phyloP scores from a whole-genome alignment of 2,797 vertebrate genomes.

The Rhinichthys osculus region DNA sequence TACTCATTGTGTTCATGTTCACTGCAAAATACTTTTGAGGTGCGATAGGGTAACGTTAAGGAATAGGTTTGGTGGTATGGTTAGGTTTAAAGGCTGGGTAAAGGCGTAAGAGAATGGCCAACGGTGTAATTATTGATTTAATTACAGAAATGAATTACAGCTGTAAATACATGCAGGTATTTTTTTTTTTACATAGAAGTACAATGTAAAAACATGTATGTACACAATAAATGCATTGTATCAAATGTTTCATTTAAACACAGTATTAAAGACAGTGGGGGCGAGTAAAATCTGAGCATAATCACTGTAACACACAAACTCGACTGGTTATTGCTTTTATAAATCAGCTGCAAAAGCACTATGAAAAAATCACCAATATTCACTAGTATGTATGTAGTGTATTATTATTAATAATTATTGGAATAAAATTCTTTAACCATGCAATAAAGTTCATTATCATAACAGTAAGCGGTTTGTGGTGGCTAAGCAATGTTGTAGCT shows the following conservation, averaged over 20 bases:
- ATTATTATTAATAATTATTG: neutral
- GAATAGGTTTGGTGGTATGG: neutral
- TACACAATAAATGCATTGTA: neutral
- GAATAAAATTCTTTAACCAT: neutral
- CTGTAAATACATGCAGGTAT: neutral
- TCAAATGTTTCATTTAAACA: neutral
- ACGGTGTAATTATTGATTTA: neutral
- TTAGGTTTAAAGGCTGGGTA: neutral
- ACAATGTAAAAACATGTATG: neutral
- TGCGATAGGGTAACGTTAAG: neutral
- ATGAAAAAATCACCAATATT: neutral
- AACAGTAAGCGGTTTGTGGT: neutral
- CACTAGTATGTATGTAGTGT: neutral
- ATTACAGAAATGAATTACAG: neutral
- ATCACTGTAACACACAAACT: neutral
- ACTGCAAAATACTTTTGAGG: neutral
- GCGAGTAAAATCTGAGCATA: neutral
- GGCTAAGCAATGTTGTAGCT: neutral
- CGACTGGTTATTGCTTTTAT: neutral
- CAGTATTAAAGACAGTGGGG: neutral
- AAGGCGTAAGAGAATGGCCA: neutral
- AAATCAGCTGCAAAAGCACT: neutral
- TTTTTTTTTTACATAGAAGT: neutral
- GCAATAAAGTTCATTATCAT: neutral
- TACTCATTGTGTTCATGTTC: neutral